Evolutionary conservation across 1,140 invertebrate genomes (phyloP).

Genomic region (Protaetia brevitarsis): DNA sequence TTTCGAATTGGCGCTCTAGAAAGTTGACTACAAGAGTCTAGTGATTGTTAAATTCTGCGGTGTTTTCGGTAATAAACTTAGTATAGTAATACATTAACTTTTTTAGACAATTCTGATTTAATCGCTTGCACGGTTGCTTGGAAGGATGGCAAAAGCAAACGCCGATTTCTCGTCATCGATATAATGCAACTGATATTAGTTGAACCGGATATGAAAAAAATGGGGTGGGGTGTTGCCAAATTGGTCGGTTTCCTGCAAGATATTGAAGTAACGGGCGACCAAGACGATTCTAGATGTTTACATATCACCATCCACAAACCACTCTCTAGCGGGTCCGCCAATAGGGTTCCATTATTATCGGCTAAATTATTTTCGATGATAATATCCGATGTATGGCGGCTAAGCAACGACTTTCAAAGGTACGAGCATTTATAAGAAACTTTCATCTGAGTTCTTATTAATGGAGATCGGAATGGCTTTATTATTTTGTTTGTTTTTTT

Average conservation of each 20-base stretch:
- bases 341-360: slow-evolving; percentile 74
- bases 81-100: slow-evolving; percentile 9
- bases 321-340: slow-evolving; percentile 58
- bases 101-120: slow-evolving; percentile 92
- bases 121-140: slow-evolving; percentile 92
- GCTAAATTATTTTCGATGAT: slow-evolving; percentile 98
- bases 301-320: slow-evolving; percentile 93
- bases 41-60: slow-evolving; percentile 29
- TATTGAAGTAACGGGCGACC: slow-evolving; percentile 82
- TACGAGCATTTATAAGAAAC: too few species aligned
- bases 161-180: slow-evolving; percentile 94
- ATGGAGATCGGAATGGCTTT: too few species aligned
- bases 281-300: slow-evolving; percentile 93
- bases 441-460: too few species aligned
- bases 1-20: not conserved
- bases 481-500: too few species aligned
- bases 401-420: slow-evolving; percentile 77
- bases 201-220: slow-evolving; percentile 86
- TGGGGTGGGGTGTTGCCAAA: slow-evolving; percentile 97
- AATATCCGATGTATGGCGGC: slow-evolving; percentile 97
- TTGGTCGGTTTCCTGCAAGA: slow-evolving; percentile 87
- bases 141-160: slow-evolving; percentile 84
- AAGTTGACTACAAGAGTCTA: slow-evolving; percentile 15
- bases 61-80: not conserved
- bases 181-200: slow-evolving; percentile 92